A percentile compares a stretch with the other conserved stretches of the same genome.
Evolutionary conservation across 2,797 vertebrate genomes (phyloP).

Genomic region (Emydoidea blandingii): DNA sequence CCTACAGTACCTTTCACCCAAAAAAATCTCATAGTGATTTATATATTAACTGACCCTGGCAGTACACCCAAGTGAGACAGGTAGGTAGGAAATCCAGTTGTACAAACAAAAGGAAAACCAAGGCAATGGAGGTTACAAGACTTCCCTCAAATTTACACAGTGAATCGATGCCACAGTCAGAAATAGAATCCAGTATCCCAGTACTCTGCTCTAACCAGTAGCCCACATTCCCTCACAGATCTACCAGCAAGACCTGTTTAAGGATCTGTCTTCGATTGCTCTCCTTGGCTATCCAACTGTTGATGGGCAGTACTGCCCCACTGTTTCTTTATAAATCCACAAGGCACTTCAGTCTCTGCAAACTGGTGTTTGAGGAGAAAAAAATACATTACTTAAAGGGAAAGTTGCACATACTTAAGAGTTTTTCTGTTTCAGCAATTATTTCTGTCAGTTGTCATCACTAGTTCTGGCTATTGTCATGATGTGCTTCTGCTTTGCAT

Average conservation of each 20-base stretch:
- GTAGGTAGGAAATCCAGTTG: background rate
- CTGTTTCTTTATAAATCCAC: constrained; percentile 3
- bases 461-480: background rate
- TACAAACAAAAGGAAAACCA: background rate
- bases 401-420: background rate
- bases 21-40: background rate
- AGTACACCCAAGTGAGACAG: fast-evolving
- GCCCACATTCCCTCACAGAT: background rate
- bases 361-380: background rate
- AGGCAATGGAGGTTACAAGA: background rate
- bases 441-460: background rate
- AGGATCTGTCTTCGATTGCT: background rate
- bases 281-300: background rate
- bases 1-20: background rate
- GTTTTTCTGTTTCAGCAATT: background rate
- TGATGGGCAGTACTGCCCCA: background rate
- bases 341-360: background rate
- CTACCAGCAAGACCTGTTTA: fast-evolving
- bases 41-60: background rate
- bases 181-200: background rate
- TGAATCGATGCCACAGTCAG: background rate
- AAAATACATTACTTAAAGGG: background rate
- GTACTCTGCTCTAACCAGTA: background rate
- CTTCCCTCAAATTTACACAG: background rate
- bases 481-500: background rate